Percentiles rank a stretch among this genome's conserved stretches.
phyloP scores from a whole-genome alignment of 2,888 invertebrate genomes.

The Pogonocherus hispidulus region DNA sequence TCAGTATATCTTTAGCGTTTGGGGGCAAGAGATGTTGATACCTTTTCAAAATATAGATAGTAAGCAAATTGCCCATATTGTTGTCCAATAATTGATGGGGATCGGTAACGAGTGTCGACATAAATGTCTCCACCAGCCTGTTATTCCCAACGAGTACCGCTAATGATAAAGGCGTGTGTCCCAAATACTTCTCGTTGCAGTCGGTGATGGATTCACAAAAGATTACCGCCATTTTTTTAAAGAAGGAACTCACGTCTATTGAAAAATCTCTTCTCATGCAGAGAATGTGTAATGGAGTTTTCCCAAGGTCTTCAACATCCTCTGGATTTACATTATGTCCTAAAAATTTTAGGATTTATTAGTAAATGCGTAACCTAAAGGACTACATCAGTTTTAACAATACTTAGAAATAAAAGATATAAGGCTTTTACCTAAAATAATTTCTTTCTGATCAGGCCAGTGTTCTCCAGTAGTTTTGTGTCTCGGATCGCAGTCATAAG shows the following conservation, averaged over 20 bases:
- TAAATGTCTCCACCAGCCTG: slow-evolving; percentile 54
- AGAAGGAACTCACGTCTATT: slow-evolving; percentile 50
- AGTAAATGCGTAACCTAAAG: too few species aligned
- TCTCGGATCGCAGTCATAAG: slow-evolving; percentile 60
- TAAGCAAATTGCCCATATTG: slow-evolving; percentile 63
- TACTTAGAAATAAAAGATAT: too few species aligned
- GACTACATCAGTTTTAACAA: too few species aligned
- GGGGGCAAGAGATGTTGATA: slow-evolving; percentile 55
- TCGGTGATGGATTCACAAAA: slow-evolving; percentile 52
- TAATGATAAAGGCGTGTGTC: slow-evolving; percentile 63
- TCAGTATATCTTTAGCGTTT: slow-evolving; percentile 52
- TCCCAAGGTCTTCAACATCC: slow-evolving; percentile 55
- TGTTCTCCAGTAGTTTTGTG: slow-evolving; percentile 54
- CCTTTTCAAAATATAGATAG: slow-evolving; percentile 59
- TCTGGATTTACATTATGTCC: slow-evolving; percentile 17
- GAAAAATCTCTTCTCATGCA: slow-evolving; percentile 62
- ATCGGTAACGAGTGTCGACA: slow-evolving; percentile 54
- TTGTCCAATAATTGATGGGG: slow-evolving; percentile 58
- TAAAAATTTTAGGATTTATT: slow-evolving; percentile 10
- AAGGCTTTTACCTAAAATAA: slow-evolving; percentile 29
- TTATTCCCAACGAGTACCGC: slow-evolving; percentile 63
- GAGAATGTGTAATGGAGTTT: slow-evolving; percentile 64
- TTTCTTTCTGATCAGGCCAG: slow-evolving; percentile 56
- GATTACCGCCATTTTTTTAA: slow-evolving; percentile 50
- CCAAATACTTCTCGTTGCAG: slow-evolving; percentile 58